phyloP scores from a whole-genome alignment of 2,797 vertebrate genomes.

The Tragelaphus eurycerus region DNA sequence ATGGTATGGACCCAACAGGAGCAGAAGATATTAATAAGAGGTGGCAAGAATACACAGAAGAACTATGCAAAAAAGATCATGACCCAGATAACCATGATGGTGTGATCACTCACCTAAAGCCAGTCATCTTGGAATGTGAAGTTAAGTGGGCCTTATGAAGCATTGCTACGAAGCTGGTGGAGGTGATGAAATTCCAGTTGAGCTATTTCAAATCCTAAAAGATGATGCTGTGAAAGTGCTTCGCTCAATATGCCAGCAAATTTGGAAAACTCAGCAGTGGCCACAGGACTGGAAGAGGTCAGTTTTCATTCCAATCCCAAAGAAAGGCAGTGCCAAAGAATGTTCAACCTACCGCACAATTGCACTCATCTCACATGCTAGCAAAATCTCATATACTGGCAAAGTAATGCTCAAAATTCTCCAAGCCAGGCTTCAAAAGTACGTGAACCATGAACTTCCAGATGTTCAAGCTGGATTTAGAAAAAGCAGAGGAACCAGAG shows the following conservation, averaged over 20 bases:
- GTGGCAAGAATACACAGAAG: neutral
- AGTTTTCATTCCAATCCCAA: neutral
- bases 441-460: neutral
- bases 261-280: neutral
- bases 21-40: neutral
- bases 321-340: neutral
- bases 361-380: neutral
- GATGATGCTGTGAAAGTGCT: neutral
- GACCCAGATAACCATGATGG: neutral
- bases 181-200: neutral
- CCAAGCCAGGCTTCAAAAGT: neutral
- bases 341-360: neutral
- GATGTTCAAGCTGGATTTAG: neutral
- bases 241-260: neutral
- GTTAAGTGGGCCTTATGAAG: neutral
- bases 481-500: neutral
- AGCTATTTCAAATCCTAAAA: neutral
- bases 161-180: neutral
- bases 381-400: neutral
- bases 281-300: neutral
- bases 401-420: neutral
- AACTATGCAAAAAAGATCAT: neutral
- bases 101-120: neutral
- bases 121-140: neutral
- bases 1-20: neutral